Conservation (phyloP, 2,888 invertebrate species). For the Tanytarsus gracilentus region DNA sequence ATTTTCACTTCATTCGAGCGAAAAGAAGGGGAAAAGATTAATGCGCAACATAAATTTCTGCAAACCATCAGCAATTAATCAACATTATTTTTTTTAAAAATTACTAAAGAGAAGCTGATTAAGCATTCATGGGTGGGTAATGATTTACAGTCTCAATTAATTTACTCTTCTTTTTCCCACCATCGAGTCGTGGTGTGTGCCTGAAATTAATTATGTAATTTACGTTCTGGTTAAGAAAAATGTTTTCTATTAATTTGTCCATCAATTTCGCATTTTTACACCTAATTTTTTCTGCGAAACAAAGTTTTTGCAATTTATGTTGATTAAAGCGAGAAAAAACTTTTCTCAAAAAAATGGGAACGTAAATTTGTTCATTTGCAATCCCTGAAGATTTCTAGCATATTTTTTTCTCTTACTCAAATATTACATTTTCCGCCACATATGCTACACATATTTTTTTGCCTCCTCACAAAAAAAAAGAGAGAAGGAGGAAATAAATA, state of each 20-base stretch:
- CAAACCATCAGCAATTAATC: constrained; percentile 16
- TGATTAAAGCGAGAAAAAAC: constrained; percentile 4
- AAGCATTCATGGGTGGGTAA: constrained; percentile 19
- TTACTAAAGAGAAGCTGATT: constrained; percentile 4
- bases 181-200: not conserved
- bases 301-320: constrained; percentile 11
- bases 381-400: constrained; percentile 22
- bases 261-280: constrained; percentile 20
- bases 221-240: constrained; percentile 18
- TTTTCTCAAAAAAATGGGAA: too few relatives aligned
- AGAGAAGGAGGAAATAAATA: too few relatives aligned
- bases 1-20: not conserved
- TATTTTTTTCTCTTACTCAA: not conserved
- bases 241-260: constrained; percentile 25
- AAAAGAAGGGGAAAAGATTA: constrained; percentile 3
- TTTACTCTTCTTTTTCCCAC: not conserved
- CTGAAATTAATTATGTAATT: constrained; percentile 26
- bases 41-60: constrained; percentile 21
- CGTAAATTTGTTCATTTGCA: not conserved
- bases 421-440: constrained; percentile 16
- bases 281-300: not conserved
- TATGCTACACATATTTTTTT: constrained; percentile 17
- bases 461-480: constrained; percentile 10
- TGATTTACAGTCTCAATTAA: constrained; percentile 26
- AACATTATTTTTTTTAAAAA: constrained; percentile 26